Evolutionary conservation across 23 tunicate species (phyloP), one percentile per base, ranked within the genome.

Genomic region (Styela clava): DNA sequence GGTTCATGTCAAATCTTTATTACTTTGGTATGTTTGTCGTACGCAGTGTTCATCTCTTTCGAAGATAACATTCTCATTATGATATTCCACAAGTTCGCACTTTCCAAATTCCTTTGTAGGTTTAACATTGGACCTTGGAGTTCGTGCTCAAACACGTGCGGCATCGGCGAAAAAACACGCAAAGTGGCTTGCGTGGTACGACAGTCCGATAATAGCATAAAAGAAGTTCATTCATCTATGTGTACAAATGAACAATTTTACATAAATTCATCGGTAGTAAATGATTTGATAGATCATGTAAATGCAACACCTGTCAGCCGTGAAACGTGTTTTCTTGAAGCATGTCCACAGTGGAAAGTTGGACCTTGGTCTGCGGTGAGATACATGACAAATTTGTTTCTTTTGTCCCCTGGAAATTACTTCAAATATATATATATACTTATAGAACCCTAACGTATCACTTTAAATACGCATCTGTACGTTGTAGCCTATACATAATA

Each of bases 341-440:
- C 33, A 23, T 92, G 97, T 61, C 97, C 97, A 18, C 33, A 68
- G 0, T 92, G 97, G 97, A 63, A 73, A 61, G 21, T 83, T 30
- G 88, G 91, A 61, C 51, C 88, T n/a, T 92, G 97, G 97, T 52
- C 74, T 26, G 24, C 69, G 44, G 97, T 92, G 2, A 72, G 95
- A 5, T 44, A 5, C 73, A 25, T 73, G 16, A 16, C 52, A 19
- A 25, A 33, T 24, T 22, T 61, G 64, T 61, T 61, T 61, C n/a
- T 61, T 61, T 23, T 0, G n/a, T 61, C 22, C n/a, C 64, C 64
- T 22, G 64, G n/a, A 61, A 61, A 61, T 61, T 61, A 22, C 22
- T 61, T 61, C 64, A 23, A 61, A 23, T 22, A 21, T 0, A 21
- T 61, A n/a, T n/a, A n/a, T n/a, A n/a, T n/a, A n/a, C n/a, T n/a